Conservation (phyloP, 2,113 vertebrate species). For the Misgurnus mizolepis region DNA sequence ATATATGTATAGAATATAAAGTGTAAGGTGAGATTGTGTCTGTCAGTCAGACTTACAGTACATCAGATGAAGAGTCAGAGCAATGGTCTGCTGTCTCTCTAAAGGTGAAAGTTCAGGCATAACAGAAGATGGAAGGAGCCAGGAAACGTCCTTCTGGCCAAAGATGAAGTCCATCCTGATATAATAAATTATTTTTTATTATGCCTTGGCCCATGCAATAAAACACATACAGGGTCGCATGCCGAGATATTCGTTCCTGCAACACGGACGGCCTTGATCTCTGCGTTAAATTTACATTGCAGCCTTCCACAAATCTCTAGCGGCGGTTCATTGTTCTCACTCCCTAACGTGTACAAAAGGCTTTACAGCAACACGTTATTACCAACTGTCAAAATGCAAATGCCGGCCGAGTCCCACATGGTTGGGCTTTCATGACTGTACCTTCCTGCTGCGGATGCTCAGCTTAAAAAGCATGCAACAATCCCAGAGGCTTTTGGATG, state of each 20-base stretch:
- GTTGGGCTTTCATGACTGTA: not conserved
- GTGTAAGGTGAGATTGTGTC: not conserved
- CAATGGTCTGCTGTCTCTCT: slow-evolving; percentile 65
- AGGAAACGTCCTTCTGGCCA: slow-evolving; percentile 46
- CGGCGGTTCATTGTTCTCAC: not conserved
- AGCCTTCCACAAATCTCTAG: not conserved
- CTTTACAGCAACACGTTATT: slow-evolving; percentile 1
- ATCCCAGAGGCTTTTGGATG: slow-evolving; percentile 11
- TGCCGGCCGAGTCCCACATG: not conserved
- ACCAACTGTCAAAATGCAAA: slow-evolving; percentile 26
- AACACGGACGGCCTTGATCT: not conserved
- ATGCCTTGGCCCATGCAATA: not conserved
- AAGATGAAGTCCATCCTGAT: slow-evolving; percentile 53
- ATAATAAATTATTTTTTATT: not conserved
- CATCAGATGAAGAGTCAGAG: slow-evolving; percentile 71
- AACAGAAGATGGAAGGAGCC: slow-evolving; percentile 27
- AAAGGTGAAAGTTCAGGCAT: slow-evolving; percentile 41
- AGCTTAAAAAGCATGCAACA: slow-evolving; percentile 1
- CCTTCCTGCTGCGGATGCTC: slow-evolving; percentile 2
- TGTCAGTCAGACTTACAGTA: slow-evolving; percentile 65
- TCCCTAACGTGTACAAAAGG: slow-evolving; percentile 18
- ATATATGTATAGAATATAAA: not conserved
- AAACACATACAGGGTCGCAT: not conserved
- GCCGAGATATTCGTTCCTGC: not conserved
- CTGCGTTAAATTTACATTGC: slow-evolving; percentile 1